phyloP scores from a whole-genome alignment of 2,888 invertebrate genomes.

The Lasioglossum morio region DNA sequence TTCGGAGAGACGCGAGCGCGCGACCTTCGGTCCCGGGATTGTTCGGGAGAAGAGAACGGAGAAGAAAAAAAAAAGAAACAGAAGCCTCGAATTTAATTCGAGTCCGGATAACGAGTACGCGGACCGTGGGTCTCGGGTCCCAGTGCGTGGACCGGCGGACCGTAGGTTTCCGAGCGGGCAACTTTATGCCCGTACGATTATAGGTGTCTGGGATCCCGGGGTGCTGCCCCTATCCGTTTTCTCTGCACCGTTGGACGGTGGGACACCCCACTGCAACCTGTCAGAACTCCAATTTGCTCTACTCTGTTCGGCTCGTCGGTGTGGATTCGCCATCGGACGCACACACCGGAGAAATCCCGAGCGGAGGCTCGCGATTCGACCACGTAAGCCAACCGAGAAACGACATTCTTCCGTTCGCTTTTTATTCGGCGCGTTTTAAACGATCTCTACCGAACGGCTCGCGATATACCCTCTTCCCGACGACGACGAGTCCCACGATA shows the following conservation, averaged over 20 bases:
- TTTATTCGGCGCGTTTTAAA: background rate
- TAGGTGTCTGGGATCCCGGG: conserved; percentile 68
- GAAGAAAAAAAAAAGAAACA: background rate
- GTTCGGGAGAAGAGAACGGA: background rate
- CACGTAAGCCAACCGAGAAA: conserved; percentile 2
- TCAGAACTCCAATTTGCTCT: conserved; percentile 72
- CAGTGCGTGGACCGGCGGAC: conserved; percentile 8
- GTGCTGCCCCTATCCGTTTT: conserved; percentile 72
- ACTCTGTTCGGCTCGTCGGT: conserved; percentile 54
- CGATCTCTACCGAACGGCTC: background rate
- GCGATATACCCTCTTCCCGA: background rate
- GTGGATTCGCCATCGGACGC: conserved; percentile 32
- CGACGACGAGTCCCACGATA: background rate
- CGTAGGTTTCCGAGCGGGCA: conserved; percentile 63
- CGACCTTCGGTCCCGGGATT: conserved; percentile 1
- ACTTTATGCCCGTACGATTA: conserved; percentile 68
- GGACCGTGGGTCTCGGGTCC: background rate
- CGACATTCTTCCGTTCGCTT: background rate
- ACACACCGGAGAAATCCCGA: background rate
- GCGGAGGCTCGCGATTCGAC: background rate
- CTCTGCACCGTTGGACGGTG: conserved; percentile 61
- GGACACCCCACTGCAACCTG: conserved; percentile 73
- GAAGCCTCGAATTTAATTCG: conserved; percentile 62
- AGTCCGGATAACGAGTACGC: conserved; percentile 57
- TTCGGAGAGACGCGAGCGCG: background rate